A percentile compares a stretch with the other conserved stretches of the same genome.
Conservation (phyloP, 1,140 invertebrate species). For the Galleria mellonella region DNA sequence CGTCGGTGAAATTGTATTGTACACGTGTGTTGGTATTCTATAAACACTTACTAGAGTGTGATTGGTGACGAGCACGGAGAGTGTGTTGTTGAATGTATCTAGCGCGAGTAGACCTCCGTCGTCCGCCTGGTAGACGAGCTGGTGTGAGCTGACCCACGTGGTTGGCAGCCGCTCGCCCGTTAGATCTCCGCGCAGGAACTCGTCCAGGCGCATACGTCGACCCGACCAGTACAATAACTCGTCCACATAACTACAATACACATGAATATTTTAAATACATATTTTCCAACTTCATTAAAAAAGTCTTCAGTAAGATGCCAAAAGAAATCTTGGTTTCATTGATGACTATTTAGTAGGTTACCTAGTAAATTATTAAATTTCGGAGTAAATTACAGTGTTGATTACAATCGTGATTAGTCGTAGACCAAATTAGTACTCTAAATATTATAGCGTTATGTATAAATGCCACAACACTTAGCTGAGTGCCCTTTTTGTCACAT, state of each 20-base stretch:
- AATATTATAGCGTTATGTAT: too few species aligned
- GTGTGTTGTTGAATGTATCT: constrained; percentile 83
- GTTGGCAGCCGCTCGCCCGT: constrained; percentile 83
- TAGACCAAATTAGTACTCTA: too few species aligned
- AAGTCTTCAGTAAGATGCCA: too few species aligned
- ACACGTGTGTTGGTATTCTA: neutral
- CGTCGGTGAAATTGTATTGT: too few species aligned
- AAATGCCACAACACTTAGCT: too few species aligned
- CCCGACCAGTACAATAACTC: constrained; percentile 90
- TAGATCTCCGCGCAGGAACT: constrained; percentile 85
- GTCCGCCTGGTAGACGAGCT: constrained; percentile 89
- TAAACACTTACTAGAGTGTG: constrained; percentile 82
- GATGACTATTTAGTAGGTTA: too few species aligned
- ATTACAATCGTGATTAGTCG: too few species aligned
- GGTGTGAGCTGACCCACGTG: constrained; percentile 84
- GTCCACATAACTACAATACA: constrained; percentile 81
- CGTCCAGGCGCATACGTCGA: constrained; percentile 85
- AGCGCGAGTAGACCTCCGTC: constrained; percentile 86
- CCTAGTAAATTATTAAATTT: too few species aligned
- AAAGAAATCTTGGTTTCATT: too few species aligned
- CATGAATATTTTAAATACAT: constrained; percentile 1
- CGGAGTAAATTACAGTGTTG: too few species aligned
- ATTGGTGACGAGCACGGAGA: constrained; percentile 87
- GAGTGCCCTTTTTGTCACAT: too few species aligned
- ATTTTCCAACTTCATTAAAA: neutral